Percentiles rank a stretch among this genome's conserved stretches.
phyloP scores from a whole-genome alignment of 1,140 invertebrate species.

The Drosophila parabipectinata region DNA sequence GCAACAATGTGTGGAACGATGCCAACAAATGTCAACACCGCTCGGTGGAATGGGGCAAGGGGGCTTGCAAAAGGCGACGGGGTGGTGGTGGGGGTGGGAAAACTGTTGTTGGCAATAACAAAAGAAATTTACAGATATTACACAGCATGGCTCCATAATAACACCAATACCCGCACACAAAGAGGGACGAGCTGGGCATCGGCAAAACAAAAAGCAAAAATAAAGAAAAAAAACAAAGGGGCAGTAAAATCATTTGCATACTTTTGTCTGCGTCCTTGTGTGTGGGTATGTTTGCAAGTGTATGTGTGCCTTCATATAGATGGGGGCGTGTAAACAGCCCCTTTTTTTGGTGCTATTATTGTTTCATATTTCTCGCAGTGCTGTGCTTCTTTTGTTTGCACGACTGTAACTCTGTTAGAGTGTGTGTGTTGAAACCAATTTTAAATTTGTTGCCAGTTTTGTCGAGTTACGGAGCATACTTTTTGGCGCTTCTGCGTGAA shows the following conservation, averaged over 20 bases:
- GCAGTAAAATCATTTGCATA: constrained; percentile 81
- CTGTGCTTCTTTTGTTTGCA: constrained; percentile 52
- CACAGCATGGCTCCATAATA: constrained; percentile 82
- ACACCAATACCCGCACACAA: constrained; percentile 67
- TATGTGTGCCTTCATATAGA: constrained; percentile 31
- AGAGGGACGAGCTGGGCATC: constrained; percentile 9
- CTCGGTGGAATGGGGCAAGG: constrained; percentile 14
- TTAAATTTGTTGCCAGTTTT: constrained; percentile 80
- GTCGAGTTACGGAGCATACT: constrained; percentile 60
- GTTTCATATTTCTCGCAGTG: constrained; percentile 69
- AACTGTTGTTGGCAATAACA: constrained; percentile 82
- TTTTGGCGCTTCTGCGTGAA: constrained; percentile 49
- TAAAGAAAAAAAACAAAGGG: constrained; percentile 67
- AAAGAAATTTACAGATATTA: constrained; percentile 83
- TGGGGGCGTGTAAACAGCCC: constrained; percentile 75
- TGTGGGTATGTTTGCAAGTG: constrained; percentile 3
- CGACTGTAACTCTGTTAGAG: constrained; percentile 9
- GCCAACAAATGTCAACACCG: constrained; percentile 80
- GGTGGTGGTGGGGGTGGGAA: constrained; percentile 16
- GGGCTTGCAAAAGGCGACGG: constrained; percentile 1
- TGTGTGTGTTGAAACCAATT: constrained; percentile 69
- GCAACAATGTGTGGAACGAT: constrained; percentile 81
- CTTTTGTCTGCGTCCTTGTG: constrained; percentile 35
- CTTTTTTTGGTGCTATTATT: constrained; percentile 65
- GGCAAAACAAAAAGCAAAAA: constrained; percentile 17